Evolutionary conservation across 2,797 vertebrate genomes (phyloP), one percentile per base, ranked within the genome.

Genomic region (Semotilus atromaculatus): DNA sequence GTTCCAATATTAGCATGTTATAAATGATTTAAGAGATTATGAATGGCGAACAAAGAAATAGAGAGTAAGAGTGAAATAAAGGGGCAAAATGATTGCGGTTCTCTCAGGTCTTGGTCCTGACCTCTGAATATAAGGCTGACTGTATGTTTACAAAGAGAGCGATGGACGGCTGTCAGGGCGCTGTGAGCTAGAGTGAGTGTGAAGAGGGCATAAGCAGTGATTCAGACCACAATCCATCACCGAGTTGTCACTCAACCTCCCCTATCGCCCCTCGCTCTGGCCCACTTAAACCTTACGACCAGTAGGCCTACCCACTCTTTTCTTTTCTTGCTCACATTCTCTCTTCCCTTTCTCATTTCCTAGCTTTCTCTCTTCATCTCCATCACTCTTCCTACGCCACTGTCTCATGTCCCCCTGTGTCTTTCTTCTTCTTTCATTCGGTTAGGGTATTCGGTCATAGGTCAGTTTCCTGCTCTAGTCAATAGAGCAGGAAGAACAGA

Each of bases 291-390:
- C 43, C 81, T 85, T 70, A 82, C 79, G 36, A 43, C 75, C 88
- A 83, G 29, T 31, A 36, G 36, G 5, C 36, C 36, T 36, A 67
- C 82, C 85, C 67, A 72, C 85, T 67, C 60, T 79, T 86, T 87
- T 87, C 85, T 71, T 83, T 83, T 75, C 64, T 82, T 78, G 55
- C 67, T 73, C 66, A 62, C 84, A 82, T 72, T 82, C 68, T 68
- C 82, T 82, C 68, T 90, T 86, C 82, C 86, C 80, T 86, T 89
- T 87, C 86, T 86, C 86, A 88, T 90, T 89, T 90, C 88, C 89
- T 86, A 83, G 83, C 86, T 83, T 89, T 88, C 89, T 85, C 86
- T 71, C 70, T 67, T 85, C 86, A 79, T 87, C 80, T 87, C 85
- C 85, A 82, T 91, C 85, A 87, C 80, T 80, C 84, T 89, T 88